phyloP scores from a whole-genome alignment of 1,140 invertebrate genomes.

The Hormaphis cornu region DNA sequence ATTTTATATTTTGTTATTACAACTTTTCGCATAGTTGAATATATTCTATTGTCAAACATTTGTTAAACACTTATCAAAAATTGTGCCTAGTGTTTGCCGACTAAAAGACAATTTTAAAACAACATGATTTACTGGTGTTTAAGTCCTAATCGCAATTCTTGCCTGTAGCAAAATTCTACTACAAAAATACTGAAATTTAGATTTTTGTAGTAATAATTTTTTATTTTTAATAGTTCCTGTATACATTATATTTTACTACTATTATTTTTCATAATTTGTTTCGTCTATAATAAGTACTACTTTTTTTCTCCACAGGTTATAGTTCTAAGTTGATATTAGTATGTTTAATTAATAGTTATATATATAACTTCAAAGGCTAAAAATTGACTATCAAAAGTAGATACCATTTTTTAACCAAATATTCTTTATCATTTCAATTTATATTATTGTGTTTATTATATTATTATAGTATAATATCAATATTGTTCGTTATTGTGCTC shows the following conservation, averaged over 20 bases:
- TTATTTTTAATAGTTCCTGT: constrained; percentile 26
- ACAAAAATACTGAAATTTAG: not conserved
- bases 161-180: constrained; percentile 5
- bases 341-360: no score
- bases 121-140: no score
- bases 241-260: constrained; percentile 15
- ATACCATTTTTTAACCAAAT: not conserved
- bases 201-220: not conserved
- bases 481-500: constrained; percentile 17
- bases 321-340: not conserved
- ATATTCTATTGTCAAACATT: no score
- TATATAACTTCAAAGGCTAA: not conserved
- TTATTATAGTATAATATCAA: not conserved
- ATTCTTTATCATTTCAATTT: constrained; percentile 18
- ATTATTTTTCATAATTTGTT: constrained; percentile 17
- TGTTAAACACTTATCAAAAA: no score
- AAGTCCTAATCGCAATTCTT: not conserved
- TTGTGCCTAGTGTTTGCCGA: no score
- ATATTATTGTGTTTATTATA: not conserved
- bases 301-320: not conserved
- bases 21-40: no score
- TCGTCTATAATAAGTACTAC: not conserved
- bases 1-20: no score
- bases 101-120: no score
- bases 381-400: not conserved